A percentile compares a stretch with the other conserved stretches of the same genome.
phyloP scores from a whole-genome alignment of 1,140 invertebrate species.

The Hirudo medicinalis region DNA sequence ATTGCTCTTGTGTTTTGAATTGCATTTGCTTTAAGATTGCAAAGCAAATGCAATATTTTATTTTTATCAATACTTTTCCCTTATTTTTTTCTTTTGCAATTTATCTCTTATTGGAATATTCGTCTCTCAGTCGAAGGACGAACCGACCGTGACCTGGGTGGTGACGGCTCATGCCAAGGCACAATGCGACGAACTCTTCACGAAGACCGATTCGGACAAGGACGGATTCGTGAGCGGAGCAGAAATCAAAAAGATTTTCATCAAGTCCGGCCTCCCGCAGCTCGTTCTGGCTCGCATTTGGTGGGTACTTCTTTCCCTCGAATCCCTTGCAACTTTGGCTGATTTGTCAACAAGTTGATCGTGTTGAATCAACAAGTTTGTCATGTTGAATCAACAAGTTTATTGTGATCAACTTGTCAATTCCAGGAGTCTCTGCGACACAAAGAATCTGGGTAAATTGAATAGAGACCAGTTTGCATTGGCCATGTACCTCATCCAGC shows the following conservation, averaged over 20 bases:
- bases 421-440: constrained; percentile 78
- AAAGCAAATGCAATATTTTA: no score
- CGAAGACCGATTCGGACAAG: constrained; percentile 73
- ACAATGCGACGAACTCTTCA: constrained; percentile 71
- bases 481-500: constrained; percentile 91
- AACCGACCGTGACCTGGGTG: constrained; percentile 46
- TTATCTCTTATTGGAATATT: no score
- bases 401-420: constrained; percentile 29
- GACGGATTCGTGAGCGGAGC: constrained; percentile 84
- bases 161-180: constrained; percentile 56
- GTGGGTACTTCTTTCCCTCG: constrained; percentile 45
- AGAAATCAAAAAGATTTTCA: constrained; percentile 85
- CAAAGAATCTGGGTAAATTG: constrained; percentile 87
- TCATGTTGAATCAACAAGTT: no score
- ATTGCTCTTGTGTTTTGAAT: background rate
- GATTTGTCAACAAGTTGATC: no score
- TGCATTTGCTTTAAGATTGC: no score
- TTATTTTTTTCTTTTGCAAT: background rate
- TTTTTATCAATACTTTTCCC: background rate
- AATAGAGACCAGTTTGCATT: constrained; percentile 97
- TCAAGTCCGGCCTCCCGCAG: constrained; percentile 80
- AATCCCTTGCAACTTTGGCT: no score
- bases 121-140: background rate
- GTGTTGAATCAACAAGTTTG: no score
- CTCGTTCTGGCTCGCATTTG: constrained; percentile 82